These are phyloP conservation scores for Hypanus sabinus DNA, from an alignment of 2,113 vertebrate species.

Conservation along the genomic window DNA sequence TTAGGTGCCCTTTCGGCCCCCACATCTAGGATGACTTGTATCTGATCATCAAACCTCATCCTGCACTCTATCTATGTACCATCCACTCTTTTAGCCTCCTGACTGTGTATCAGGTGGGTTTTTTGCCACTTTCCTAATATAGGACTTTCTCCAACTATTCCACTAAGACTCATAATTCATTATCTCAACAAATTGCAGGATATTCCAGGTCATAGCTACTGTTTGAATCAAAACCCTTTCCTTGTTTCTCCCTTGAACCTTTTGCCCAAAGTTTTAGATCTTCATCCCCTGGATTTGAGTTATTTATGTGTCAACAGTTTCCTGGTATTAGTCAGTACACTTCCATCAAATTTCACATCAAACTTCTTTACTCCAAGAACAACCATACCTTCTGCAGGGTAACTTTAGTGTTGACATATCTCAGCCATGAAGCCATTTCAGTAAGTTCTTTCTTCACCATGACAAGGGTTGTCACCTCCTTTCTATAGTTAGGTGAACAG, in stretches of 20 bases:
- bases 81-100: too few species aligned
- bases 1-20: neutral
- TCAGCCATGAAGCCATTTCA: neutral
- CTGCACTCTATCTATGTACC: too few species aligned
- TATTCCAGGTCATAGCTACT: neutral
- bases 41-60: too few species aligned
- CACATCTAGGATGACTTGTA: too few species aligned
- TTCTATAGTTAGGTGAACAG: neutral
- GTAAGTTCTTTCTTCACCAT: neutral
- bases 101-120: too few species aligned
- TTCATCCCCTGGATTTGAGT: too few species aligned
- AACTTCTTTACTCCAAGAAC: neutral
- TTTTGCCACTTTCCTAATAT: too few species aligned
- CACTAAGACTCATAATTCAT: too few species aligned
- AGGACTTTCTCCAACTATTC: too few species aligned
- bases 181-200: neutral
- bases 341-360: neutral
- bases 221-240: neutral
- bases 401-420: neutral
- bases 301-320: neutral
- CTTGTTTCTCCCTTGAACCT: neutral
- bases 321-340: neutral
- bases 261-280: neutral
- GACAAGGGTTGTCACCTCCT: neutral
- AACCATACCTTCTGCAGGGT: neutral